Evolutionary conservation across 2,797 vertebrate genomes (phyloP), one percentile per base, ranked within the genome.

Genomic region (Emydoidea blandingii): DNA sequence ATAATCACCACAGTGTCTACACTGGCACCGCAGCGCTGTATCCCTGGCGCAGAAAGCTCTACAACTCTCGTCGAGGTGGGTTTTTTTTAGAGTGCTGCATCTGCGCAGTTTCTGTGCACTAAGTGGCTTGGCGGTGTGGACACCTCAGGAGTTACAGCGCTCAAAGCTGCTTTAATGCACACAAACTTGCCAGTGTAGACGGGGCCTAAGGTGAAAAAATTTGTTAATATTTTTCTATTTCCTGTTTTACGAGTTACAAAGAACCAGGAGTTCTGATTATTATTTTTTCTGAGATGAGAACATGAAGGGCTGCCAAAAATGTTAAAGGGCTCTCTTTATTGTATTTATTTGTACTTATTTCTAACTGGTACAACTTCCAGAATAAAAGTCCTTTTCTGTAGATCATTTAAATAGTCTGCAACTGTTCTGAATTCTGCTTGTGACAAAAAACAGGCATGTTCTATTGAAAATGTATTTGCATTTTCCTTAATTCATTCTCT

Each of bases 291-390:
- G 81, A 87, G 84, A 90, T 82, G 85, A 92, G 91, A 88, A 95
- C 59, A 37, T 37, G 78, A 96, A 94, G 87, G 93, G 49, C 79
- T 95, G 91, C 92, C 91, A 94, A 37, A 96, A 92, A 47, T 86
- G 25, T 90, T 94, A 31, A 94, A 84, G n/a, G 78, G 1, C 25
- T 90, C 23, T 72, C 5, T 86, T 92, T 96, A 31, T 93, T 79
- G 54, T n/a, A 79, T 83, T 89, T 93, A 3, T 41, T 87, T 47
- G 21, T 86, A 34, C 79, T 86, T 94, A 52, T 74, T 88, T 93
- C 57, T 88, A 87, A 57, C 88, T 81, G 47, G 34, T 94, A 49
- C 81, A 78, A 56, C 76, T 96, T 90, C 2, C 44, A 57, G 79
- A 89, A 94, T 68, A 96, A 95, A 90, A 91, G 52, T 34, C 5